Base-by-base conservation (phyloP, 2,888 invertebrate genomes). In the Prosapia bicincta region DNA sequence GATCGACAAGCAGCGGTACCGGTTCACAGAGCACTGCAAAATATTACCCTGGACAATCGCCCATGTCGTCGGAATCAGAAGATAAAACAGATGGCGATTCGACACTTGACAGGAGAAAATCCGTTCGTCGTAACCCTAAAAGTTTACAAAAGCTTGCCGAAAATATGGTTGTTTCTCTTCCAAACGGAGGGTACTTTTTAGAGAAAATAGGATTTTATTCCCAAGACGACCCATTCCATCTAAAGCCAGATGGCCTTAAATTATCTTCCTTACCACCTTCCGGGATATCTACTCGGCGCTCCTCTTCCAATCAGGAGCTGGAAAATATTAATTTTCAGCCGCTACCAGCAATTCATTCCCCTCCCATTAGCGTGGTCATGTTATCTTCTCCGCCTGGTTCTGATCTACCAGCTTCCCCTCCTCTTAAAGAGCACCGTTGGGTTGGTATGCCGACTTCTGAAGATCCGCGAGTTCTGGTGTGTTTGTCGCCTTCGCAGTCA, bases 131-230 rank as follows among this genome's bases (percentile, higher is more conserved):
- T 26, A 77, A 74, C 43, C 89, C 90, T 0, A 85, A 85, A 70
- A 85, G 88, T 30, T 84, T 94, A 74, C 88, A 89, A 80, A 89
- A 91, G 80, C 84, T 92, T 38, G 92, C 92, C 83, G 86, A 93
- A 54, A 88, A 87, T 80, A 89, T 86, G 79, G 87, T 94, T 10
- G 86, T 90, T 23, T 87, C 89, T 6, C 86, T 92, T 83, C 93
- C 93, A 3, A 92, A 88, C 83, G 93, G 93, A 70, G 85, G 87
- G 25, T 89, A 89, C 82, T 88, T 93, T 79, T 84, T 92, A 77
- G 65, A 76, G 30, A 71, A 78, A 66, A 74, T 78, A 3, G 77
- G 77, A n/a, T 73, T 77, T 26, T 69, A 71, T n/a, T 72, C 65
- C 69, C 38, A 30, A 13, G 72, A 75, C 3, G 23, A 38, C 24